phyloP scores from a whole-genome alignment of 2,888 invertebrate species.

The Atethmia centrago region DNA sequence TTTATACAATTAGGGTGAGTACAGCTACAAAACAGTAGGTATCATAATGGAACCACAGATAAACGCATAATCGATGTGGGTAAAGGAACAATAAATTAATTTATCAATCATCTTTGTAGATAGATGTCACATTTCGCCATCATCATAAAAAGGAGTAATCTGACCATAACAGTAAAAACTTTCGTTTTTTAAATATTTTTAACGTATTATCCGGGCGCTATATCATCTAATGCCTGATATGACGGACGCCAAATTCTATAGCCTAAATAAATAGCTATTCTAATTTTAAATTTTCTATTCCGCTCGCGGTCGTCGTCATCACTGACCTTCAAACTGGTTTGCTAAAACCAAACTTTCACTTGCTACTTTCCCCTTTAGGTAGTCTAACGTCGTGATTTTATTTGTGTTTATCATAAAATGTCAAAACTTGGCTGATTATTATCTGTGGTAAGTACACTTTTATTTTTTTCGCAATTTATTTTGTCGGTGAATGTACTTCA shows the following conservation, averaged over 20 bases:
- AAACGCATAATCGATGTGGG: background rate
- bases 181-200: background rate
- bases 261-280: constrained; percentile 21
- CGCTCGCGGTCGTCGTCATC: constrained; percentile 47
- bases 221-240: background rate
- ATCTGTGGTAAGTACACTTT: constrained; percentile 3
- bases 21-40: background rate
- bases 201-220: background rate
- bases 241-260: constrained; percentile 16
- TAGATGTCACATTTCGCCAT: background rate
- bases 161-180: background rate
- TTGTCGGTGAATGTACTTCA: constrained; percentile 9
- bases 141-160: background rate
- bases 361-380: constrained; percentile 68
- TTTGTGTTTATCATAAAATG: constrained; percentile 33
- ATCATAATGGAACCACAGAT: background rate
- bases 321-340: constrained; percentile 65
- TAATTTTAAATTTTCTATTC: constrained; percentile 54
- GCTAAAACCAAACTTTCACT: constrained; percentile 72
- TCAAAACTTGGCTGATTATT: constrained; percentile 26
- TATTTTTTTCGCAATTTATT: background rate
- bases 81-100: background rate
- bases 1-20: constrained; percentile 13
- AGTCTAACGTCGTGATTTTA: constrained; percentile 43
- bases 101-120: background rate